Evolutionary conservation across 53 echinoderm and acorn worm species (phyloP).

Genomic region (Patiria pectinifera): DNA sequence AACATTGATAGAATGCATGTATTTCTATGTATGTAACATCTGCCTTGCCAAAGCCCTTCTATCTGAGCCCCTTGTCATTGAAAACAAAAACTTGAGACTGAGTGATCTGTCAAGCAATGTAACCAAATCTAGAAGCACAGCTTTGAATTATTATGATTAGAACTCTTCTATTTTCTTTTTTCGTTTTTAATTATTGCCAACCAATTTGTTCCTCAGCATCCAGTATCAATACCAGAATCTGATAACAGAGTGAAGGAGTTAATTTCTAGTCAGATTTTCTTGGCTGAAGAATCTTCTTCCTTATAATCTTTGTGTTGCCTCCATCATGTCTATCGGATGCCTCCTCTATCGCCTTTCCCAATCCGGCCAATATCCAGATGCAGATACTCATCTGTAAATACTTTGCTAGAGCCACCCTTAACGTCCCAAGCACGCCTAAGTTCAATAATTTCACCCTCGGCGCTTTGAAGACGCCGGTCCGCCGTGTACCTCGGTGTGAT

Average conservation of each 20-base stretch:
- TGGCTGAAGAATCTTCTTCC: neutral
- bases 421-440: neutral
- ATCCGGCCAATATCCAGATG: neutral
- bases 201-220: slow-evolving; percentile 2
- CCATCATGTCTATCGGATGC: neutral
- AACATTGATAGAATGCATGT: no score
- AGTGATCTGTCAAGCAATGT: no score
- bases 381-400: neutral
- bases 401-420: neutral
- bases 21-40: no score
- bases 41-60: no score
- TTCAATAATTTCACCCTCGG: neutral
- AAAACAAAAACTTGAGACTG: no score
- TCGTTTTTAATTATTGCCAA: neutral
- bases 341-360: neutral
- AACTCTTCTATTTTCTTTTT: neutral
- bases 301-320: neutral
- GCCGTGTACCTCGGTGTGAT: neutral
- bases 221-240: neutral
- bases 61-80: no score
- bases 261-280: neutral
- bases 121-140: no score
- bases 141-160: no score
- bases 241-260: neutral
- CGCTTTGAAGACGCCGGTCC: neutral